Evolutionary conservation across 2,888 invertebrate genomes (phyloP).

Genomic region (Drosophila austrosaltans): DNA sequence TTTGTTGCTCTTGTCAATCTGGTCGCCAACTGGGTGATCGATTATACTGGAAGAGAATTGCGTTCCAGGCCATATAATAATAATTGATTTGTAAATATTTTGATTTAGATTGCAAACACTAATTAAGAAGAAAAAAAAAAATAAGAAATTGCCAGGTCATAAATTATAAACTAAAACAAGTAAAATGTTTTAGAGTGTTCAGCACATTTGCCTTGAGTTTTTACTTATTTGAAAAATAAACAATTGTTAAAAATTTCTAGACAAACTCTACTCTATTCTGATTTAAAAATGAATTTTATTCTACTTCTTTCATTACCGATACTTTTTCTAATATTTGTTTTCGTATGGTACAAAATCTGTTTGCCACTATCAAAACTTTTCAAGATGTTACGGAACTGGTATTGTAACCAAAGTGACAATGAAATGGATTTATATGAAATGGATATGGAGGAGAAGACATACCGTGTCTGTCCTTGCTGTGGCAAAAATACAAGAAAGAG

Average conservation of each 20-base stretch:
- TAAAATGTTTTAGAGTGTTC: conserved; percentile 4
- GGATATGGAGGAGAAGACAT: neutral
- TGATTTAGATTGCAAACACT: conserved; percentile 60
- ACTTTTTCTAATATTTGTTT: neutral
- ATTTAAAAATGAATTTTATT: conserved; percentile 1
- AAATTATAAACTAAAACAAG: conserved; percentile 40
- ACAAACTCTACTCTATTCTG: neutral
- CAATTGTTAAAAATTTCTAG: neutral
- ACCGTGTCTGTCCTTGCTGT: neutral
- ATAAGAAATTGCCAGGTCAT: conserved; percentile 24
- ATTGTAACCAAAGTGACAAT: neutral
- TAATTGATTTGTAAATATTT: conserved; percentile 79
- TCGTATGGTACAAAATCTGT: neutral
- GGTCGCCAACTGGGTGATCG: conserved; percentile 70
- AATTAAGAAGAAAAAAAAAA: conserved; percentile 49
- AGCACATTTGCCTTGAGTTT: conserved; percentile 40
- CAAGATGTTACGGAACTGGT: neutral
- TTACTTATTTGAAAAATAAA: conserved; percentile 16
- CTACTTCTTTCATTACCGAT: neutral
- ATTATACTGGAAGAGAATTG: conserved; percentile 69
- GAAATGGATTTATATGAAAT: neutral
- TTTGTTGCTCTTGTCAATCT: conserved; percentile 24
- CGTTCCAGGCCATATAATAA: conserved; percentile 62
- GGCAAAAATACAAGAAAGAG: neutral
- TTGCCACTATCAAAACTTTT: neutral